Evolutionary conservation across 2,113 vertebrate species (phyloP).

Genomic region (Cyphomyrus plagiostoma): DNA sequence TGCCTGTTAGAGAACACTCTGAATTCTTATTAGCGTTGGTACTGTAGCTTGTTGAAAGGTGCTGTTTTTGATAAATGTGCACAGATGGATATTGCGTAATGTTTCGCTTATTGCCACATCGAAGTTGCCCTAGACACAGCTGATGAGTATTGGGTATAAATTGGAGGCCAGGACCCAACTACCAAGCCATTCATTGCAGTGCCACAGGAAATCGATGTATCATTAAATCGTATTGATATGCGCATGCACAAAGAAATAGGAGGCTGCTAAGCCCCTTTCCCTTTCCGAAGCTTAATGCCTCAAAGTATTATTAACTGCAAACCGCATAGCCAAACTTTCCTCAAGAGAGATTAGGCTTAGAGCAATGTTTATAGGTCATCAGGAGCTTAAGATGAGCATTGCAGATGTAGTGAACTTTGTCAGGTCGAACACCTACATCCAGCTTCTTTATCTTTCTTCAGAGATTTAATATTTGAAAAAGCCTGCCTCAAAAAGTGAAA

Average conservation of each 20-base stretch:
- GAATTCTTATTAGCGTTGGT: not conserved
- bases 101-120: not conserved
- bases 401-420: not conserved
- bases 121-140: not conserved
- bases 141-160: not conserved
- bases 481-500: not conserved
- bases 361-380: slow-evolving; percentile 10
- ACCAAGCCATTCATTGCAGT: not conserved
- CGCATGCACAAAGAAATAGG: not conserved
- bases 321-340: not conserved
- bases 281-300: slow-evolving; percentile 5
- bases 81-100: not conserved
- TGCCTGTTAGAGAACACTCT: not conserved
- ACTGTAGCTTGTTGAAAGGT: not conserved
- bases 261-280: not conserved
- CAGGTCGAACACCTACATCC: not conserved
- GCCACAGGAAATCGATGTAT: not conserved
- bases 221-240: slow-evolving; percentile 1
- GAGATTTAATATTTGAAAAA: not conserved
- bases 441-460: not conserved
- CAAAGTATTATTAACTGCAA: not conserved
- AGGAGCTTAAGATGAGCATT: slow-evolving; percentile 3
- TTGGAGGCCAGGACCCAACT: not conserved
- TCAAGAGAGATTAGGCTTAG: slow-evolving; percentile 1
- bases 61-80: not conserved